Evolutionary conservation across 1,140 invertebrate genomes (phyloP).

Genomic region (Drosophila nigromelanica): DNA sequence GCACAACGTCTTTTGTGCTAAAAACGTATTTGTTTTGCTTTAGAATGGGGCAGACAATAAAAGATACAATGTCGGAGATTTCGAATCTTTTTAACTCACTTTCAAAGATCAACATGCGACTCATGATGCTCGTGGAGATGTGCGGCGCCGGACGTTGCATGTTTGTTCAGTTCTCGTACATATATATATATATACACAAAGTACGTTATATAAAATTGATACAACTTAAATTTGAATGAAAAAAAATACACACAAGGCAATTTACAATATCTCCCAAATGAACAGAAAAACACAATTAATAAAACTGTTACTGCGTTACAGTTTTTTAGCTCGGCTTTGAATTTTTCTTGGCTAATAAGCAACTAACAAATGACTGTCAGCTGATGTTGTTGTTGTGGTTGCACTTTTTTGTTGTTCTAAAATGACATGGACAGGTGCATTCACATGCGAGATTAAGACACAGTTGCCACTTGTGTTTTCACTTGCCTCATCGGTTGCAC

Average conservation of each 20-base stretch:
- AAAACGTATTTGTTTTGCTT: background rate
- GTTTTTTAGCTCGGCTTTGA: background rate
- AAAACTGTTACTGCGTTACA: slow-evolving; percentile 5
- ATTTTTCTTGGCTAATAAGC: slow-evolving; percentile 2
- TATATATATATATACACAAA: background rate
- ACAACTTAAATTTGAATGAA: background rate
- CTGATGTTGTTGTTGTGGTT: background rate
- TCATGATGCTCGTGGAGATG: slow-evolving; percentile 75
- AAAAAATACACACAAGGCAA: background rate
- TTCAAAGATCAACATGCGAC: slow-evolving; percentile 78
- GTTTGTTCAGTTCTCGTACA: slow-evolving; percentile 19
- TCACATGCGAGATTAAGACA: slow-evolving; percentile 14
- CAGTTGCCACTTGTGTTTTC: slow-evolving; percentile 35
- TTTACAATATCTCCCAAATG: background rate
- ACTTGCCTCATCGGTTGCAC: slow-evolving; percentile 17
- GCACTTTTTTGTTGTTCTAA: slow-evolving; percentile 15
- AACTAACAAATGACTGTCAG: background rate
- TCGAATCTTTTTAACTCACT: slow-evolving; percentile 58
- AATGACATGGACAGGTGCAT: slow-evolving; percentile 5
- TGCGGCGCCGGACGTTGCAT: slow-evolving; percentile 73
- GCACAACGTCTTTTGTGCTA: slow-evolving; percentile 1
- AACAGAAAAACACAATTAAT: background rate
- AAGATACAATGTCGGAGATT: background rate
- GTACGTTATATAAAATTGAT: background rate
- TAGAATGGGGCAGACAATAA: background rate